Conservation (phyloP, 2,888 invertebrate genomes). For the Hermaeophaga mercurialis region DNA sequence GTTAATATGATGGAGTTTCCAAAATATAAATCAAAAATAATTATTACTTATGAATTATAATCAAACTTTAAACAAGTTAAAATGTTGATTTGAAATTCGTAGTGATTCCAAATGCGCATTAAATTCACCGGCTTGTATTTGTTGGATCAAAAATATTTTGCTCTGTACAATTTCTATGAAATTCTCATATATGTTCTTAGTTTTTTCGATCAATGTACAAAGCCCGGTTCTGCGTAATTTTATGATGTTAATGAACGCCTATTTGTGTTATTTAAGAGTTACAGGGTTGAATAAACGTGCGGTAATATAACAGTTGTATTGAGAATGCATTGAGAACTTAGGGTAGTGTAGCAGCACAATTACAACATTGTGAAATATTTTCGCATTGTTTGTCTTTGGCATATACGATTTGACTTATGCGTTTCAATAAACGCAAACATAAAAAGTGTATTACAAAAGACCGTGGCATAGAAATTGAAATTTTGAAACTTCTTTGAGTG, state of each 20-base stretch:
- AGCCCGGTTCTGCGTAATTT: conserved; percentile 37
- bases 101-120: no score
- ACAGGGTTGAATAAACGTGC: conserved; percentile 27
- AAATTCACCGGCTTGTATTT: no score
- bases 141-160: no score
- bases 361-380: conserved; percentile 23
- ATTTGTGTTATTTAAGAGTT: conserved; percentile 32
- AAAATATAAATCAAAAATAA: no score
- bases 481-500: background rate
- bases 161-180: no score
- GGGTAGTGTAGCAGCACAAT: conserved; percentile 17
- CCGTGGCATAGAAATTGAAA: background rate
- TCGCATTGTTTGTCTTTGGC: conserved; percentile 21
- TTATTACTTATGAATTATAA: no score
- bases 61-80: no score
- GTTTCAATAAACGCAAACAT: conserved; percentile 7
- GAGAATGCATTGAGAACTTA: conserved; percentile 18
- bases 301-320: conserved; percentile 27
- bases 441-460: conserved; percentile 3
- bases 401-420: conserved; percentile 14
- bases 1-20: no score
- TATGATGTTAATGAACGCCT: conserved; percentile 25
- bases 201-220: no score
- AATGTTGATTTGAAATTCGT: no score
- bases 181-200: no score